Base-by-base conservation (phyloP, 2,797 vertebrate genomes). In the Astyanax mexicanus region DNA sequence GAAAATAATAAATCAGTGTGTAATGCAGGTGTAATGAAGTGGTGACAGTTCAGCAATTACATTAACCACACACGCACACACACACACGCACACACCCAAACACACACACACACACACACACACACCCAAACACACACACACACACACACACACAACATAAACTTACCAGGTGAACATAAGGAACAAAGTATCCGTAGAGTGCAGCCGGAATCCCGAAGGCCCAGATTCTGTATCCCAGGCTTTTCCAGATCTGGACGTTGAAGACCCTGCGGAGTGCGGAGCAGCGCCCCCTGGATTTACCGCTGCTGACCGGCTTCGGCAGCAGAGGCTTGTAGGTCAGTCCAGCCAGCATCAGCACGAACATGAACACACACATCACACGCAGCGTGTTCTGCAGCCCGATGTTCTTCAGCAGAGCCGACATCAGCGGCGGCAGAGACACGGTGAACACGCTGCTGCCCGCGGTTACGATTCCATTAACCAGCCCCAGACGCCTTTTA, bases 181-280 rank as follows among this genome's bases (percentile, higher is more conserved):
- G 98, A 90, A 99, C 97, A 74, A 95, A 99, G 86, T 99, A 99
- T 68, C 98, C 98, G 37, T 98, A 99, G 29, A 99, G 95, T 0
- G 97, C 97, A 2, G 94, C 90, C 0, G 97, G 97, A 71, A 99
- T 94, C 6, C 98, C 98, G 1, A 96, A 90, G 8, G 95, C 96
- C 98, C 98, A 99, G 75, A 98, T 96, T 12, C 95, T 91, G 76
- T 98, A 99, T 55, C 95, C 94, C 66, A 87, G 78, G 80, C 94
- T 93, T 89, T 87, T 97, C 94, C 97, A 99, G 91, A 98, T 93
- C 0, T 94, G 93, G 82, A 96, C 73, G 81, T 96, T 98, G 88
- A 96, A 98, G 79, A 97, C 1, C 80, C 92, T 91, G 77, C 86
- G 91, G 49, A 92, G 64, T 38, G 89, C 83, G 0, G 87, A 88